phyloP scores from a whole-genome alignment of 1,140 invertebrate genomes.

The Drosophila parabipectinata region DNA sequence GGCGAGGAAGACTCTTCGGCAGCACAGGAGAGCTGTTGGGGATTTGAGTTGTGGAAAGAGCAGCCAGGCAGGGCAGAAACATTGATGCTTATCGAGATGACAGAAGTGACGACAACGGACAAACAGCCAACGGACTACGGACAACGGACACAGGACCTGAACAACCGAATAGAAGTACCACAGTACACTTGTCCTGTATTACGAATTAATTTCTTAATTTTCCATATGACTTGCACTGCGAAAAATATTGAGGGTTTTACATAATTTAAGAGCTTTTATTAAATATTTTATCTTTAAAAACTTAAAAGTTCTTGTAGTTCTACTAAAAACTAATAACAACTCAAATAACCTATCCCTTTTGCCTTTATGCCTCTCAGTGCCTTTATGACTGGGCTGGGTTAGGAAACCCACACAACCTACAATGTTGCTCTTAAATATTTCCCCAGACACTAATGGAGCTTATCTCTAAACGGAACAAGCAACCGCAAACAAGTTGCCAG shows the following conservation, averaged over 20 bases:
- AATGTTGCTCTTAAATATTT: slow-evolving; percentile 79
- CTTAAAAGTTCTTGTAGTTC: too few species aligned
- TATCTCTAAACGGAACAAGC: slow-evolving; percentile 84
- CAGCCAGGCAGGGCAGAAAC: slow-evolving; percentile 65
- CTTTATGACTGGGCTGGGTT: slow-evolving; percentile 22
- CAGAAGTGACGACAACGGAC: slow-evolving; percentile 67
- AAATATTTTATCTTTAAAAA: background rate
- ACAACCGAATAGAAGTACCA: slow-evolving; percentile 31
- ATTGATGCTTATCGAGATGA: slow-evolving; percentile 83
- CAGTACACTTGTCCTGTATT: slow-evolving; percentile 51
- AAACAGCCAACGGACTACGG: slow-evolving; percentile 20
- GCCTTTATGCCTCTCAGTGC: slow-evolving; percentile 23
- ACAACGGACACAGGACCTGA: slow-evolving; percentile 20
- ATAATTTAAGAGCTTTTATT: too few species aligned
- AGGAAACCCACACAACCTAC: slow-evolving; percentile 39
- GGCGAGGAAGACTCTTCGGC: slow-evolving; percentile 16
- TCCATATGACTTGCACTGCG: slow-evolving; percentile 33
- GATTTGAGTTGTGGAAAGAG: slow-evolving; percentile 40
- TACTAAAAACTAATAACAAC: too few species aligned
- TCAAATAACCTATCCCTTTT: background rate
- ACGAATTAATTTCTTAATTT: slow-evolving; percentile 76
- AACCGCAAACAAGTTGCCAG: slow-evolving; percentile 75
- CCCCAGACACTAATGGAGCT: slow-evolving; percentile 83
- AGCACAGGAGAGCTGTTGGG: background rate
- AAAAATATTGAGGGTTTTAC: background rate